Evolutionary conservation across 2,888 invertebrate genomes (phyloP).

Genomic region (Stenodema calcarata): DNA sequence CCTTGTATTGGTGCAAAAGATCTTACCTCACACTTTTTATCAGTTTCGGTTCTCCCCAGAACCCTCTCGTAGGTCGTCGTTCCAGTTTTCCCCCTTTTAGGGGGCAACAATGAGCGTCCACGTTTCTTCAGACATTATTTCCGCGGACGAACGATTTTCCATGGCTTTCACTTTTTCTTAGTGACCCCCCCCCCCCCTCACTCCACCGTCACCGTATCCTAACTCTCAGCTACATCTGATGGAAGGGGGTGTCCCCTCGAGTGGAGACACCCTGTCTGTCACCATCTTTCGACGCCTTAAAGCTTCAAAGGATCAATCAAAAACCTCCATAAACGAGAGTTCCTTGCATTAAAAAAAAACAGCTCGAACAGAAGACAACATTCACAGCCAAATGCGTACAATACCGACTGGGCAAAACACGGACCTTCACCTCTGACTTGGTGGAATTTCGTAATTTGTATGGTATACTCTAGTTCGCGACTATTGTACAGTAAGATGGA

Average conservation of each 20-base stretch:
- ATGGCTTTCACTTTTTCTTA: conserved; percentile 21
- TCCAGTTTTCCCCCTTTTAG: conserved; percentile 19
- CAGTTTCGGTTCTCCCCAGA: neutral
- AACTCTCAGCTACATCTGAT: too few relatives aligned
- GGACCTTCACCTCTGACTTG: too few relatives aligned
- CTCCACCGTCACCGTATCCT: too few relatives aligned
- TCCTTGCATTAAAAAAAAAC: neutral
- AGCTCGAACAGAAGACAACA: too few relatives aligned
- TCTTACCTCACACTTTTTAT: conserved; percentile 15
- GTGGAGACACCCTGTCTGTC: neutral
- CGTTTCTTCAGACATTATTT: conserved; percentile 18
- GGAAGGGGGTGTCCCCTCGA: neutral
- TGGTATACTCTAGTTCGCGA: too few relatives aligned
- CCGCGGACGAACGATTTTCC: conserved; percentile 15
- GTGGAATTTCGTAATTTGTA: too few relatives aligned
- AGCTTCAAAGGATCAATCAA: neutral
- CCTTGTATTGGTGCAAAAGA: neutral
- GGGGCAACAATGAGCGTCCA: conserved; percentile 7
- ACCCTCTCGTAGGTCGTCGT: neutral
- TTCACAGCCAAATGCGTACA: too few relatives aligned
- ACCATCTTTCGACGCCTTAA: neutral
- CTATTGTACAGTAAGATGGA: too few relatives aligned
- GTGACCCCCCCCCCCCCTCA: neutral
- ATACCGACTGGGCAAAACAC: too few relatives aligned
- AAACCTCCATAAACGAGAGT: neutral